Evolutionary conservation across 2,113 vertebrate species (phyloP), one percentile per base, ranked within the genome.

Genomic region (Epinephelus fuscoguttatus): DNA sequence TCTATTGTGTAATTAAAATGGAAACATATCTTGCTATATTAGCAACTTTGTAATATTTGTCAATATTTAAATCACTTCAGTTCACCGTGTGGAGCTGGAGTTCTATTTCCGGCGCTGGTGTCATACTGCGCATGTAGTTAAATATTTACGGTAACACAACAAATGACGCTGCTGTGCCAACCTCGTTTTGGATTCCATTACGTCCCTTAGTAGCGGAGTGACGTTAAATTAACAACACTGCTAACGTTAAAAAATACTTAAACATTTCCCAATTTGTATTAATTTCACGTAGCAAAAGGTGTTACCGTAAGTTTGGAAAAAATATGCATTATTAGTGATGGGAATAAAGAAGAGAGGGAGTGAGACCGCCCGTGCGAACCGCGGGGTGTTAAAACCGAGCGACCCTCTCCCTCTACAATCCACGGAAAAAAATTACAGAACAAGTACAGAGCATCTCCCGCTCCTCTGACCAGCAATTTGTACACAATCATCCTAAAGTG

Each of bases 101-200:
- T 21, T 52, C 50, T 30, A 42, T 15, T 55, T 55, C n/a, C 49
- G n/a, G 30, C 17, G 1, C 49, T 42, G 6, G 2, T 18, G n/a
- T 50, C 27, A 13, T 11, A 7, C 40, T 80, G 75, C 87, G 71
- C 30, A 12, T 52, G 4, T 84, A 30, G 4, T 30, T 4, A 0
- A 0, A 10, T 33, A 33, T 27, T 90, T 91, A 90, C 86, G 90
- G 88, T 88, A 90, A 60, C 0, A 49, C 79, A 69, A 14, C 21
- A 2, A 45, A 6, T 49, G 84, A 52, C 15, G 73, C 1, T 10
- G 1, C 10, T 0, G 15, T 1, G 45, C 4, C 23, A 0, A 42
- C 37, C 14, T 82, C n/a, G 60, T 50, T 90, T 82, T 37, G 1
- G 0, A 0, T 7, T 4, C 8, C 21, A 0, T n/a, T 1, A 59